These are phyloP conservation scores for Oscheius onirici DNA, from an alignment of 2,888 invertebrate species.

Conservation along the genomic window DNA sequence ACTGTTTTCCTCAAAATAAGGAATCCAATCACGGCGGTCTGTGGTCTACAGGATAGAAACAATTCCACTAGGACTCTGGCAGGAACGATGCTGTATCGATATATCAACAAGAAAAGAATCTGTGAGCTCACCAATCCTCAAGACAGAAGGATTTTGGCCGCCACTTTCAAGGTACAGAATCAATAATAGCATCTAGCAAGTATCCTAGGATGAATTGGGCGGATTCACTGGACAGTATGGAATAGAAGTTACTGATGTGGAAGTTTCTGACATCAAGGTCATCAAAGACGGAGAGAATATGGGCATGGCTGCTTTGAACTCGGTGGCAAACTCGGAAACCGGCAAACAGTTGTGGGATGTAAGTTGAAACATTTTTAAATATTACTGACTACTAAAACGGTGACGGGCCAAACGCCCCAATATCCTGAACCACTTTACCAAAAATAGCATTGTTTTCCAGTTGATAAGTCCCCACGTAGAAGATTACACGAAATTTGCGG, in stretches of 20 bases:
- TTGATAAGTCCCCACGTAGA: slow-evolving; percentile 31
- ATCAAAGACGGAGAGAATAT: slow-evolving; percentile 66
- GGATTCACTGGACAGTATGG: slow-evolving; percentile 71
- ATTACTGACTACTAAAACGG: too few relatives aligned
- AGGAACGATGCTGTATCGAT: slow-evolving; percentile 72
- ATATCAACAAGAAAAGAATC: slow-evolving; percentile 70
- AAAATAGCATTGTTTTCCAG: background rate
- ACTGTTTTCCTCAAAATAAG: slow-evolving; percentile 73
- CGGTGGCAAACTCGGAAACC: slow-evolving; percentile 56
- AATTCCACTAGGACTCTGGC: slow-evolving; percentile 72
- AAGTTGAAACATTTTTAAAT: background rate
- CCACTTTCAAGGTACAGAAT: slow-evolving; percentile 50
- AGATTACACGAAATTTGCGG: slow-evolving; percentile 9
- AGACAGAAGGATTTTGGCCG: slow-evolving; percentile 50
- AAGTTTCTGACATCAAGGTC: slow-evolving; percentile 71
- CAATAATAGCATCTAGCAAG: background rate
- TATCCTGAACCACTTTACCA: too few relatives aligned
- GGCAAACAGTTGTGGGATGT: slow-evolving; percentile 55
- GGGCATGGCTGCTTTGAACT: slow-evolving; percentile 53
- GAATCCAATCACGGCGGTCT: slow-evolving; percentile 72
- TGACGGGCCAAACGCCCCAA: too few relatives aligned
- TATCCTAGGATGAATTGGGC: slow-evolving; percentile 72
- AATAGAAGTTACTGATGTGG: slow-evolving; percentile 71
- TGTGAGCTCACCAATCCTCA: slow-evolving; percentile 62
- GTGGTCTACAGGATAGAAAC: slow-evolving; percentile 72